Percentiles rank a stretch among this genome's conserved stretches.
Conservation (phyloP, 2,888 invertebrate genomes). For the Punctoribates punctum region DNA sequence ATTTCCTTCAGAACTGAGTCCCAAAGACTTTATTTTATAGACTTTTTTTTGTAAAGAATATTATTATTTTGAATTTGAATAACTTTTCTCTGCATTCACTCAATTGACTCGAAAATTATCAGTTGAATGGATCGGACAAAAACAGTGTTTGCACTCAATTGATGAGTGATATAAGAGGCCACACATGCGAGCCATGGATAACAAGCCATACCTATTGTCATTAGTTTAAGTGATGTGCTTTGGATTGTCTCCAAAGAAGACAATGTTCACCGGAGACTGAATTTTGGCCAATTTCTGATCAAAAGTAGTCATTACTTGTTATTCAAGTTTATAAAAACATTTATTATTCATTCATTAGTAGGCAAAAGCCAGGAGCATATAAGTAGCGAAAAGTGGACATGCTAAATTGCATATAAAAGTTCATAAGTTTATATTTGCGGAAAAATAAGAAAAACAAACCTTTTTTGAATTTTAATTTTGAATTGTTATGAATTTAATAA, state of each 20-base stretch:
- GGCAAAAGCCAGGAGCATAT: no score
- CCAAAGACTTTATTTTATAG: neutral
- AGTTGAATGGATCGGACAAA: conserved; percentile 9
- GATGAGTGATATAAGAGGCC: conserved; percentile 13
- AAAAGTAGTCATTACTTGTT: neutral
- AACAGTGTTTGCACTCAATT: conserved; percentile 21
- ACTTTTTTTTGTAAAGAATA: neutral
- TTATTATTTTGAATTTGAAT: neutral
- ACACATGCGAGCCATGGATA: neutral
- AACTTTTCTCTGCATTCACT: neutral
- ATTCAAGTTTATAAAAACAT: no score
- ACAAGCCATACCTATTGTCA: conserved; percentile 24
- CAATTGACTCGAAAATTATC: conserved; percentile 21
- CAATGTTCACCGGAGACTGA: neutral
- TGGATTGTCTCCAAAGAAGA: neutral
- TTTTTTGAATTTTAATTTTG: no score
- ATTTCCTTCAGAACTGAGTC: neutral
- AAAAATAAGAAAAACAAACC: no score
- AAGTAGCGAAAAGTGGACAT: no score
- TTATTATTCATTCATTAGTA: no score
- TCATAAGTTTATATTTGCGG: no score
- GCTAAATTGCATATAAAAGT: no score
- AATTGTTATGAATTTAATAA: no score
- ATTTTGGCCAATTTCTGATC: neutral
- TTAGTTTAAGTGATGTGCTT: conserved; percentile 4